Evolutionary conservation across 2,113 vertebrate genomes (phyloP), one percentile per base, ranked within the genome.

Genomic region (Bagarius yarrelli): DNA sequence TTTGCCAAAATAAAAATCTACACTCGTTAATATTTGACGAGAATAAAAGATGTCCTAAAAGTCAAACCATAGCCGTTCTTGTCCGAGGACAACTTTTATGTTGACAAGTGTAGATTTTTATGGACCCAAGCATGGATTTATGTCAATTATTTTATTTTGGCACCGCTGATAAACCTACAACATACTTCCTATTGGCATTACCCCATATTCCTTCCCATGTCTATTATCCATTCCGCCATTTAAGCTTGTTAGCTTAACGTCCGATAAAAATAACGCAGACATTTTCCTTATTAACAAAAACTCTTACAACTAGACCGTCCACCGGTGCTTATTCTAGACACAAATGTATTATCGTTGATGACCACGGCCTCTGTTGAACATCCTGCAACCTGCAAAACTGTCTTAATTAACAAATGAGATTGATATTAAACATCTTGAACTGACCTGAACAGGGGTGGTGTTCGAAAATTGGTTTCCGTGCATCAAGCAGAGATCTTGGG

Each of bases 401-500:
- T 15, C 1, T 23, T 44, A 44, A 44, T 5, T 47, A 69, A 15
- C 21, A n/a, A 19, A 73, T 63, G 0, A 0, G n/a, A 47, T 15
- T 52, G 1, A 6, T 53, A 30, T 30, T 53, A 9, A 36, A 55
- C 32, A 56, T 2, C 11, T 19, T 27, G 44, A 52, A 21, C 64
- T 40, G 13, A 81, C 80, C 72, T 81, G 80, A 30, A 76, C n/a
- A 53, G 34, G 25, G 11, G 44, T 14, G 63, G 25, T 50, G 61
- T 25, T 69, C 32, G 57, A 25, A 5, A 76, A 32, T 2, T 4
- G 25, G 30, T 32, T 76, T 60, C n/a, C 4, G 11, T 12, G 53
- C 32, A 19, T 66, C 80, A 40, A 87, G 76, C 55, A 82, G 50
- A 82, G 80, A 77, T 60, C 69, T 72, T 19, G 14, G 50, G 55